Evolutionary conservation across 2,113 vertebrate species (phyloP), one percentile per base, ranked within the genome.

Genomic region (Anolis sagrei): DNA sequence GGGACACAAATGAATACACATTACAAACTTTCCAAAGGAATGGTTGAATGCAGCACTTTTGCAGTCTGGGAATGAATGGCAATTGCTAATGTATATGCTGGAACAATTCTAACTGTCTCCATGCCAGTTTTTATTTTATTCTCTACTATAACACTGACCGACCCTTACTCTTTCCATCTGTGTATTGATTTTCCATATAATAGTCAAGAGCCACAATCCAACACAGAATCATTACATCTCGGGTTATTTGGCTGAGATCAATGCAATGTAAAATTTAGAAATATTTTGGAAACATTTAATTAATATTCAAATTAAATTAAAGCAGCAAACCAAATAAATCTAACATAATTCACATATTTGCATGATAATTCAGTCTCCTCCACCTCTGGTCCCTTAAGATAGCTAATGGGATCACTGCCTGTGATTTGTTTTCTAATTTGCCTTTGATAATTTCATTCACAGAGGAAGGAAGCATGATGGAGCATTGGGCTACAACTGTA

Each of bases 1-100:
- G 84, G 81, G 85, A 86, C 69, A 82, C 11, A 76, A 25, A 77
- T 79, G 64, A 69, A 89, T 51, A 69, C 87, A 68, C 87, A 66
- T 90, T 83, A 87, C 86, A 84, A 90, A 16, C 81, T 88, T 90
- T 54, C 0, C 90, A 86, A 90, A 84, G 90, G 25, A 82, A 78
- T 85, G 86, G 90, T 70, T 44, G 89, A 92, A 91, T 90, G 86
- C 11, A 75, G 69, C 44, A 21, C 21, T 87, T 83, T 83, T 73
- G 79, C 72, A 69, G 78, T 83, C 83, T 78, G 82, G 87, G 58
- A 61, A 49, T 87, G 76, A 93, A 88, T 87, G 89, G 78, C 79
- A 86, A 68, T 49, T 82, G 79, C 78, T 92, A 34, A 0, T 88
- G 78, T 89, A 90, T 87, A 89, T 81, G 81, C 76, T 88, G 91